These are phyloP conservation scores for Microtus montanus DNA, from an alignment of 2,113 vertebrate genomes.

Conservation along the genomic window DNA sequence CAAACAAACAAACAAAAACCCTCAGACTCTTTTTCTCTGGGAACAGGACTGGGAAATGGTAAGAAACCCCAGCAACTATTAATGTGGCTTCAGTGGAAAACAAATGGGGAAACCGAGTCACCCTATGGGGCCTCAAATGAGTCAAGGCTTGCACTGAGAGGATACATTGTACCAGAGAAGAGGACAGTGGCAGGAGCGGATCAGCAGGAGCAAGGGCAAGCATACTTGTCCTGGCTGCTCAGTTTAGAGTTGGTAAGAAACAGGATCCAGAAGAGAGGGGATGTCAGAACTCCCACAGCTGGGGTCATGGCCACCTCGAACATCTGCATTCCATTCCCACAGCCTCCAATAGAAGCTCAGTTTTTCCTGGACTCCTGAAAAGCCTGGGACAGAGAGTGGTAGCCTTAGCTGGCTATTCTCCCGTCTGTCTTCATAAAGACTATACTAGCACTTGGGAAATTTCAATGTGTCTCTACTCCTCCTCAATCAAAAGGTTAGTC, in stretches of 20 bases:
- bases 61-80: not conserved
- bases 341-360: not conserved
- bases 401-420: not conserved
- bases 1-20: not conserved
- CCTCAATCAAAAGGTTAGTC: not conserved
- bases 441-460: not conserved
- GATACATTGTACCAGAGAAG: not conserved
- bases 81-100: not conserved
- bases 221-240: rapidly evolving
- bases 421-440: not conserved
- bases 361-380: not conserved
- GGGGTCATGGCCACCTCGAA: not conserved
- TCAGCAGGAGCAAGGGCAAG: not conserved
- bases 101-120: not conserved
- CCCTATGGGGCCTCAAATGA: not conserved
- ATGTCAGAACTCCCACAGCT: not conserved
- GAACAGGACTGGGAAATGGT: not conserved
- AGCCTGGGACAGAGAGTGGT: not conserved
- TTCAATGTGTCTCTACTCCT: not conserved
- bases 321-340: not conserved
- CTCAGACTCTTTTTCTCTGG: not conserved
- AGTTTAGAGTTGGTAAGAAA: not conserved
- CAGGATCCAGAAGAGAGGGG: not conserved
- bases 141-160: conserved; percentile 1
- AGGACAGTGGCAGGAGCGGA: not conserved